Conservation (phyloP, 2,113 vertebrate genomes). For the Marmota flaviventris region DNA sequence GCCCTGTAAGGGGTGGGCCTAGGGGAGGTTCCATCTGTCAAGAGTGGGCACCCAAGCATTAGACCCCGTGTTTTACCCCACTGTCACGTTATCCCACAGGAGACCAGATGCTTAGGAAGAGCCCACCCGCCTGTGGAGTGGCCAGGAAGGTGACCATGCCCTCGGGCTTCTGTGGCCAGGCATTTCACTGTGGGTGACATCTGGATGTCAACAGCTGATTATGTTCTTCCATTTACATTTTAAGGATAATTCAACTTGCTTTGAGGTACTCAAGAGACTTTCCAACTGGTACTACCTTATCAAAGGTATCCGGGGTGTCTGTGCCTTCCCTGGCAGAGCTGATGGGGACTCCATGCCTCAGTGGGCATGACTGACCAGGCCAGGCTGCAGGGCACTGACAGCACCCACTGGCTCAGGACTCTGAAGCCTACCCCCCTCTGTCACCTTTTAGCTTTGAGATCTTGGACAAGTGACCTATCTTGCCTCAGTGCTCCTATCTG, state of each 20-base stretch:
- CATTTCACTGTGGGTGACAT: too few relatives aligned
- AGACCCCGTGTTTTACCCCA: accelerated
- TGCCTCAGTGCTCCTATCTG: not conserved
- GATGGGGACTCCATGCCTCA: too few relatives aligned
- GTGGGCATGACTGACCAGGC: not conserved
- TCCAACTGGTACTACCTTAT: not conserved
- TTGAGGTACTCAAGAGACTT: not conserved
- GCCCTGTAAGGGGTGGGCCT: accelerated
- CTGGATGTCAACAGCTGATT: not conserved
- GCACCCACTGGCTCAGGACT: not conserved
- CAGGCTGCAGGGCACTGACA: too few relatives aligned
- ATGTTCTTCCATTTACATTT: not conserved
- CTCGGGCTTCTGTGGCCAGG: not conserved
- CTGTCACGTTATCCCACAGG: not conserved
- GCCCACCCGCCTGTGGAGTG: accelerated
- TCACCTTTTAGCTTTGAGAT: not conserved
- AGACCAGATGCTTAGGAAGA: not conserved
- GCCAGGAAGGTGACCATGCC: not conserved
- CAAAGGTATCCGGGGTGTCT: not conserved
- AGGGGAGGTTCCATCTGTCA: too few relatives aligned
- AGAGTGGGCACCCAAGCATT: accelerated
- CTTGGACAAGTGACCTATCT: not conserved
- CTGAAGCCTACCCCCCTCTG: not conserved
- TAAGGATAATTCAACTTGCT: not conserved
- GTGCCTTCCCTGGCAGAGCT: not conserved